Evolutionary conservation across 2,888 invertebrate species (phyloP).

Genomic region (Ferrisia virgata): DNA sequence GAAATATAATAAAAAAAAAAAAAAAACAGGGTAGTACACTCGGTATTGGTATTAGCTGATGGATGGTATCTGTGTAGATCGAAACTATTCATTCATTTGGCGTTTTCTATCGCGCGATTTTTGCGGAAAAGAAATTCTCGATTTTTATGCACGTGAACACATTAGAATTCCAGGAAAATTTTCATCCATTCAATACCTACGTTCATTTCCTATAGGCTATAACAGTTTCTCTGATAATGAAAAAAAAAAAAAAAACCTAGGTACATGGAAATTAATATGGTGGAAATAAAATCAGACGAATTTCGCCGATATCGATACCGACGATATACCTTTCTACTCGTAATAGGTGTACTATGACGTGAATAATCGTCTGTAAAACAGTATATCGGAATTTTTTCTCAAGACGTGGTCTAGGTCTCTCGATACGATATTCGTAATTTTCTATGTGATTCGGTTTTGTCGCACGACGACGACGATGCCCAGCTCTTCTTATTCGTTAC

Average conservation of each 20-base stretch:
- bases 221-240: background rate
- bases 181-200: background rate
- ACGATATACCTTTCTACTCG: background rate
- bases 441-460: background rate
- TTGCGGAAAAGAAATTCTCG: too few species aligned
- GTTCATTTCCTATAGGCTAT: background rate
- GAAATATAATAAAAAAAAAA: too few species aligned
- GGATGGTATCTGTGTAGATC: too few species aligned
- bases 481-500: background rate
- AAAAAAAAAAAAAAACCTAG: background rate
- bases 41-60: too few species aligned
- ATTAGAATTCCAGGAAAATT: background rate
- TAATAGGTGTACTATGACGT: background rate
- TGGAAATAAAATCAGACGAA: background rate
- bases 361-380: background rate
- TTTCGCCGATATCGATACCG: too few species aligned
- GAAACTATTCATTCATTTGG: too few species aligned
- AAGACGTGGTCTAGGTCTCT: background rate
- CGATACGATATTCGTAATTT: background rate
- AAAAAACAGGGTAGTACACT: too few species aligned
- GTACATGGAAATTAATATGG: background rate
- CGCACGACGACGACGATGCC: background rate
- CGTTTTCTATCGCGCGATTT: too few species aligned
- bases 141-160: too few species aligned
- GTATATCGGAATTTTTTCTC: background rate